Conservation (phyloP, 1,140 invertebrate genomes). For the Ceratitis capitata region DNA sequence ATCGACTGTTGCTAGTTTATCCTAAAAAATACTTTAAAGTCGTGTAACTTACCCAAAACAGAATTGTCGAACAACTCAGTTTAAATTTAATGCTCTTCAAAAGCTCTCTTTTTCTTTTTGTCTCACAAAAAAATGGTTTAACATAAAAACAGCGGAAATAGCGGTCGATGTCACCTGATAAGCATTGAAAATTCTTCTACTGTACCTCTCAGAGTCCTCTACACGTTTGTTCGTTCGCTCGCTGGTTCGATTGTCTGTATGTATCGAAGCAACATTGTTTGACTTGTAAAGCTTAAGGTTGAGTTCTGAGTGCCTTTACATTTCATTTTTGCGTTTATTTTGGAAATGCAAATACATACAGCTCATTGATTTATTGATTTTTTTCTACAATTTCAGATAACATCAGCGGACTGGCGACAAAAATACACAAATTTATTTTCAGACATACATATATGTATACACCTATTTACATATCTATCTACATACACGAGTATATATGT, state of each 20-base stretch:
- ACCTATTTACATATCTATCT: background rate
- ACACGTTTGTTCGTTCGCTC: background rate
- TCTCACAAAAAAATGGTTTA: background rate
- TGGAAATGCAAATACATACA: slow-evolving; percentile 10
- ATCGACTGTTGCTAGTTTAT: too few relatives aligned
- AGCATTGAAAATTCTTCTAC: background rate
- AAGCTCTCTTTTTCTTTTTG: too few relatives aligned
- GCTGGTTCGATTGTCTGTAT: background rate
- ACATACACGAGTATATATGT: background rate
- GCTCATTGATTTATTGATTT: slow-evolving; percentile 25
- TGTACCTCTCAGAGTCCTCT: background rate
- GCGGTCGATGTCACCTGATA: background rate
- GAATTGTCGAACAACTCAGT: too few relatives aligned
- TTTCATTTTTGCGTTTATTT: background rate
- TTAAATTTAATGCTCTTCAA: too few relatives aligned
- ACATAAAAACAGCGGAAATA: slow-evolving; percentile 1
- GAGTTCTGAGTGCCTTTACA: background rate
- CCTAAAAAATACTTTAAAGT: too few relatives aligned
- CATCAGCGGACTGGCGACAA: background rate
- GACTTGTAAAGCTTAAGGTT: background rate
- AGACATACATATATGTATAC: background rate
- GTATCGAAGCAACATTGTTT: background rate
- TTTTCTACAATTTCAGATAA: background rate
- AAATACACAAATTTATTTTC: too few relatives aligned
- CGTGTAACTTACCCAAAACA: too few relatives aligned